Conservation (phyloP, 2,113 vertebrate species). For the Synodontis membranacea region DNA sequence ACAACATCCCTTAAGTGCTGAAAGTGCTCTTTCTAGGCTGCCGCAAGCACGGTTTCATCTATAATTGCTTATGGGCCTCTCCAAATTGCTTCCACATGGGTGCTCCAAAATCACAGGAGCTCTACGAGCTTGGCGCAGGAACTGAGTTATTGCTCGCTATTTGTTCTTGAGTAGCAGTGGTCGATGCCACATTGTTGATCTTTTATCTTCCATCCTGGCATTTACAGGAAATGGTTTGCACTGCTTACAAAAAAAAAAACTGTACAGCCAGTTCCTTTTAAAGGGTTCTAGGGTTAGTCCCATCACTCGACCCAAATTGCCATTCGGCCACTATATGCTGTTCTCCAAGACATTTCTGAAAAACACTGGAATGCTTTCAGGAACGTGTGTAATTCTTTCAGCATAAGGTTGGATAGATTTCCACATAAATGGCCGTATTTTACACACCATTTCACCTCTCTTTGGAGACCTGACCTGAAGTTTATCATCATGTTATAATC, state of each 20-base stretch:
- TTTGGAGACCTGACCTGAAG: background rate
- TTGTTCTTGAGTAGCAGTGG: conserved; percentile 22
- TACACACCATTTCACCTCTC: background rate
- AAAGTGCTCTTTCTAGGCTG: conserved; percentile 38
- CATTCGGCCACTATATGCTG: conserved; percentile 16
- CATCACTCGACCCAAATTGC: conserved; percentile 27
- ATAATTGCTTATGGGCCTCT: conserved; percentile 53
- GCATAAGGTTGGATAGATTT: conserved; percentile 31
- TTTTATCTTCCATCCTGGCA: conserved; percentile 26
- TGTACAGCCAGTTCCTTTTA: background rate
- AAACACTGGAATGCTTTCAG: conserved; percentile 42
- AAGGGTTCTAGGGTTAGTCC: background rate
- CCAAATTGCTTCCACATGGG: conserved; percentile 57
- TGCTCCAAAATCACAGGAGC: conserved; percentile 40
- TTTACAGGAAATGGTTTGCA: conserved; percentile 26
- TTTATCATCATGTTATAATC: background rate
- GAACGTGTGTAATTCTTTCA: conserved; percentile 43
- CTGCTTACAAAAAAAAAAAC: background rate
- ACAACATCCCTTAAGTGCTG: conserved; percentile 50
- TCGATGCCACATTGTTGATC: conserved; percentile 26
- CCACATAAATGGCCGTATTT: conserved; percentile 19
- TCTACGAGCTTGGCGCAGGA: conserved; percentile 32
- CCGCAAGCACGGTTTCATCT: conserved; percentile 47
- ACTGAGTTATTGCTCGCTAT: conserved; percentile 43
- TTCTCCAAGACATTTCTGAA: conserved; percentile 29